Evolutionary conservation across 2,113 vertebrate genomes (phyloP), one percentile per base, ranked within the genome.

Genomic region (Phodopus roborovskii): DNA sequence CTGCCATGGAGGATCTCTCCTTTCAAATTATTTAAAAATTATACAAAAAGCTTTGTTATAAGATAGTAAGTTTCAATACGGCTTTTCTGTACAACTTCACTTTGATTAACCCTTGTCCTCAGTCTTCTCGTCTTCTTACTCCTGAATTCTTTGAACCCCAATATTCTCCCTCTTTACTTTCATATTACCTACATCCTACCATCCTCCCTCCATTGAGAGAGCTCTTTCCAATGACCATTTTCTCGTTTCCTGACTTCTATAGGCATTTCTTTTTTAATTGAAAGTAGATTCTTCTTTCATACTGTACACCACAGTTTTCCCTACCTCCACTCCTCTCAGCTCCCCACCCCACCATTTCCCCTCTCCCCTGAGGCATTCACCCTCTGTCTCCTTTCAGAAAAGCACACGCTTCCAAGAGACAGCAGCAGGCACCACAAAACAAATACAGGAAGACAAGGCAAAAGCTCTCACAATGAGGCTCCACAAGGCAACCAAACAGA

Each of bases 281-380:
- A 74, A 42, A 42, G 12, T 24, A 13, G 22, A 74, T 13, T 74
- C 22, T 15, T 42, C 39, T 33, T 10, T 42, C 71, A 42, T 26
- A 62, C 22, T 26, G 24, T 62, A 62, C 60, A 26, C 22, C 22
- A 13, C 24, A 6, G 11, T 75, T 75, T 42, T 11, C 4, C 73
- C 11, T 13, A 4, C 5, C 39, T 28, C 10, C 39, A 26, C 73
- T 45, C 4, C 13, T 77, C 26, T 12, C 26, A 48, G 24, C 26
- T 16, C 5, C 12, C 13, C 2, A 2, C 8, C 26, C 26, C 62
- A 64, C 26, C 12, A 15, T 5, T 2, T 45, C 5, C 4, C 4
- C 24, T 75, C 73, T 45, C 2, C 42, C 13, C 42, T 16, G 42
- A 77, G 7, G 24, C 28, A 30, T 24, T 45, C 24, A 45, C 24